These are phyloP conservation scores for Achroia grisella DNA, from an alignment of 1,140 invertebrate genomes.

Conservation along the genomic window DNA sequence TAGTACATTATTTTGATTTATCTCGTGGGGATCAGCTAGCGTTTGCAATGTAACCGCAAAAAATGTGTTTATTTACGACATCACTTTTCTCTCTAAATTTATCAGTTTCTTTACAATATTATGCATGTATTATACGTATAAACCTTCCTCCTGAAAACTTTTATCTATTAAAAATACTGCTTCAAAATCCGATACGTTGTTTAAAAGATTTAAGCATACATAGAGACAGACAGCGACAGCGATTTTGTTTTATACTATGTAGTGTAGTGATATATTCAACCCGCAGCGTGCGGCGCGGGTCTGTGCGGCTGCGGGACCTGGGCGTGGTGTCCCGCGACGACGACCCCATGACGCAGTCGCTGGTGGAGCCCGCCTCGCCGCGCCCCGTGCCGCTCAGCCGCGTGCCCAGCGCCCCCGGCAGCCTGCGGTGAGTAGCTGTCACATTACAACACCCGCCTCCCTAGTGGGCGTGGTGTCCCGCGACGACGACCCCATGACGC, in stretches of 20 bases:
- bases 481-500: constrained; percentile 56
- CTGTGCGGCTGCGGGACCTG: constrained; percentile 62
- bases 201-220: no score
- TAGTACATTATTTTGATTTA: no score
- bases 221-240: no score
- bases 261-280: background rate
- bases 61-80: no score
- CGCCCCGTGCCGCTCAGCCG: constrained; percentile 75
- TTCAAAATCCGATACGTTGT: no score
- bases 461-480: constrained; percentile 56
- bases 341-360: constrained; percentile 65
- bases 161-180: background rate
- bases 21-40: no score
- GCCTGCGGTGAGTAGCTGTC: constrained; percentile 58
- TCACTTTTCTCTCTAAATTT: no score
- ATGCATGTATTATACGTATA: no score
- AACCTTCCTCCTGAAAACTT: background rate
- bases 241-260: no score
- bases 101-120: no score
- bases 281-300: constrained; percentile 53
- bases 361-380: constrained; percentile 48
- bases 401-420: constrained; percentile 81
- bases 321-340: constrained; percentile 49
- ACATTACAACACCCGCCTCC: no score
- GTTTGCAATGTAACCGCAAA: no score